Percentiles rank a stretch among this genome's conserved stretches.
Evolutionary conservation across 2,113 vertebrate species (phyloP).

Genomic region (Picathartes gymnocephalus): DNA sequence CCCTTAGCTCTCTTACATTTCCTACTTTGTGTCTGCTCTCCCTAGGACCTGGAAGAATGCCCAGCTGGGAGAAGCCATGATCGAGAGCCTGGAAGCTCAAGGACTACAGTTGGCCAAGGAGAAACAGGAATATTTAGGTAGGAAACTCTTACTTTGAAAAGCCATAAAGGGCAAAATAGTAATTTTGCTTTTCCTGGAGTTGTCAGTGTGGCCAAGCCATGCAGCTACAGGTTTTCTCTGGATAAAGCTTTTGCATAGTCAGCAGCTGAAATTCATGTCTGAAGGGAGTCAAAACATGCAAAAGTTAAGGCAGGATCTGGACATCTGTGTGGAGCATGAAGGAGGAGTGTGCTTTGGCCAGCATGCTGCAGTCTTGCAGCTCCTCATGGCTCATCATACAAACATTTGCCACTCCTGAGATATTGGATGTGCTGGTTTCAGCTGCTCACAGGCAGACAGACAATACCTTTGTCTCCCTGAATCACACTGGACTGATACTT

Average conservation of each 20-base stretch:
- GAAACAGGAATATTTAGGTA: slow-evolving; percentile 96
- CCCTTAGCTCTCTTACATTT: not conserved
- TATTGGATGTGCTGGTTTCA: not conserved
- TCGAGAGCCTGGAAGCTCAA: slow-evolving; percentile 95
- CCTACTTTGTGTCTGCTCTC: slow-evolving; percentile 15
- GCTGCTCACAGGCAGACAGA: not conserved
- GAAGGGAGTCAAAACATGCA: not conserved
- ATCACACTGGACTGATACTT: not conserved
- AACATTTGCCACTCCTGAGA: not conserved
- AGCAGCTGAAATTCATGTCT: not conserved
- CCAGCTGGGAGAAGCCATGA: slow-evolving; percentile 97
- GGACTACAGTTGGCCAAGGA: slow-evolving; percentile 96
- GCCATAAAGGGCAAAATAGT: not conserved
- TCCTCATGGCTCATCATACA: not conserved
- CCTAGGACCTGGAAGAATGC: slow-evolving; percentile 94
- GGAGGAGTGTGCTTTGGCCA: not conserved
- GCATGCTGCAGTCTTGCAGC: not conserved
- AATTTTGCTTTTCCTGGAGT: not conserved
- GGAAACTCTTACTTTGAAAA: not conserved
- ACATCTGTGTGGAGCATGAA: not conserved
- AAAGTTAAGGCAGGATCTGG: not conserved
- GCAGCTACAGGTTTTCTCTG: not conserved
- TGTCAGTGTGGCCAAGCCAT: not conserved
- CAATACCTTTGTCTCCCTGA: not conserved
- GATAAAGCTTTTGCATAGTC: not conserved